Conservation (phyloP, 2,888 invertebrate species). For the Choristoneura rosaceana region DNA sequence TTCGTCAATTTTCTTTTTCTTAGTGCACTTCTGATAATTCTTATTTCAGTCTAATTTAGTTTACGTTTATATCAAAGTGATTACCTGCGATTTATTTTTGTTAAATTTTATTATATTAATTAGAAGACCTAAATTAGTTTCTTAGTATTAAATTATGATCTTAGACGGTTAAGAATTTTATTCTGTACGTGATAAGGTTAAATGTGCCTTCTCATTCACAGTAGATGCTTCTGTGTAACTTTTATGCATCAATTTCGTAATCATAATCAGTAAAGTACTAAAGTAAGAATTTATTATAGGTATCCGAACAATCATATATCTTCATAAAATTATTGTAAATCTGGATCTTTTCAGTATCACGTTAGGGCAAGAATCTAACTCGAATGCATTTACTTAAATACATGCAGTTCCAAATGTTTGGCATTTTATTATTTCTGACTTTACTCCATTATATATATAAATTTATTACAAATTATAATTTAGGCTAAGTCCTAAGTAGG, state of each 20-base stretch:
- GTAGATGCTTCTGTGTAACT: conserved; percentile 34
- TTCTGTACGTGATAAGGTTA: conserved; percentile 28
- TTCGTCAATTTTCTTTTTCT: not conserved
- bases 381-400: conserved; percentile 24
- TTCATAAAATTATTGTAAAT: not conserved
- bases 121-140: conserved; percentile 7
- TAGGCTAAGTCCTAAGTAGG: conserved; percentile 2
- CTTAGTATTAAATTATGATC: conserved; percentile 11
- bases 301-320: conserved; percentile 2
- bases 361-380: not conserved
- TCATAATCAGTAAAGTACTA: conserved; percentile 9
- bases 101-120: not conserved
- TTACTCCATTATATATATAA: not conserved
- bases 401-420: not conserved
- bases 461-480: not conserved
- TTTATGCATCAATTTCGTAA: conserved; percentile 13
- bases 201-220: conserved; percentile 37
- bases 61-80: conserved; percentile 24
- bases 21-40: not conserved
- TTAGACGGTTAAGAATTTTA: conserved; percentile 22
- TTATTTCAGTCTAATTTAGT: not conserved
- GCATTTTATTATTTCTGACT: not conserved
- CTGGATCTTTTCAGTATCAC: not conserved
- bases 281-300: conserved; percentile 6
- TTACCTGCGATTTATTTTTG: conserved; percentile 33